Evolutionary conservation across 2,797 vertebrate species (phyloP), one percentile per base, ranked within the genome.

Genomic region (Anabacerthia variegaticeps): DNA sequence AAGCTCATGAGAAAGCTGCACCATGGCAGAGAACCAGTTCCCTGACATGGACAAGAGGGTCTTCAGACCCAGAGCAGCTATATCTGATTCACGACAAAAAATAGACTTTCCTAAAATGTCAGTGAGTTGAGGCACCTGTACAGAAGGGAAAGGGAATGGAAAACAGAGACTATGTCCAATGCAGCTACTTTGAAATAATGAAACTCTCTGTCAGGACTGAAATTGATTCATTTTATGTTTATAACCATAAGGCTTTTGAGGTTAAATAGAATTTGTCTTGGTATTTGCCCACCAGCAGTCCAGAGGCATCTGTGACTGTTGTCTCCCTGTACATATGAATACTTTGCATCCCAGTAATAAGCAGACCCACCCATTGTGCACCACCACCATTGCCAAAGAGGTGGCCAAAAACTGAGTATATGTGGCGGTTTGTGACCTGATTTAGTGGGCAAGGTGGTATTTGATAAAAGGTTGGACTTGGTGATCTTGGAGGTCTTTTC

Each of bases 161-260:
- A 86, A 56, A 49, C 30, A 62, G 17, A 84, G 41, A 43, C 26
- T 11, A 49, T 58, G 51, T 73, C 58, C 62, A 36, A 68, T 24
- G 37, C 55, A 92, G 61, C 24, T 39, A 55, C 63, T 89, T 81
- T 27, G 32, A 76, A 80, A 51, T 58, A 61, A 79, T n/a, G 14
- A 91, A 88, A 69, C 78, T 86, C 78, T 86, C 51, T 82, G 46
- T 41, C 66, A 82, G 68, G 77, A 62, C 17, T 65, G 56, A 81
- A 82, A 58, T 65, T 37, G 13, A 56, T 92, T 93, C 16, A 41
- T 67, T 92, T 95, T 46, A 39, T 86, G 63, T 90, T 92, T 87
- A 63, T n/a, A 79, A 83, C 73, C 19, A 4, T 39, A 46, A 32
- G 52, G n/a, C 36, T 94, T 86, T 75, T 69, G 56, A 86, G 52